Base-by-base conservation (phyloP, 1,140 invertebrate genomes). In the Stegodyphus dumicola region DNA sequence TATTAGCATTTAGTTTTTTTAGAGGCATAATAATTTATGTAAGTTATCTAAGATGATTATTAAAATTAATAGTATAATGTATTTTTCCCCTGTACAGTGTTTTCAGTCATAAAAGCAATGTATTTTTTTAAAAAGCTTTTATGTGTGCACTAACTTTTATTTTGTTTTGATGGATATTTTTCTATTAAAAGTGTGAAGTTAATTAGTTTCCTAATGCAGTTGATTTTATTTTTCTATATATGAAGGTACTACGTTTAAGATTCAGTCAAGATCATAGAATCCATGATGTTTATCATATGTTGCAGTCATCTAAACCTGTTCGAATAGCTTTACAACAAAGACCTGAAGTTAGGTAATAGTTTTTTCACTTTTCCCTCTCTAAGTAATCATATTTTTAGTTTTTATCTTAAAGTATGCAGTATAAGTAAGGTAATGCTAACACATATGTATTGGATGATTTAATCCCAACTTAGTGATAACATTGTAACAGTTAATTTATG, bases 301-400 rank as follows among this genome's bases (percentile, higher is more conserved):
- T 99, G 1, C 95, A 96, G 89, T 98, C 97, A 0, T 96, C 96
- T 0, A 94, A 94, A 85, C 97, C 97, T 0, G 95, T 97, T 3
- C 93, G 93, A 56, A 95, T 99, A 73, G 93, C 94, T 70, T 92
- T 99, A 15, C 93, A 93, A 1, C 97, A 99, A 90, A 92, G 95
- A 87, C 96, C 96, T 0, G 97, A 98, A 85, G 96, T 98, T 7
- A 96, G 90, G 90, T 91, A 88, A 81, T 60, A 60, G 60, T 11
- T 33, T 33, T 33, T 33, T 33, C 33, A 33, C 33, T 33, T 33
- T 33, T 74, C 13, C 2, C 48, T 3, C 73, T 10, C 5, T 78
- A 80, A 75, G 74, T 33, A 33, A 33, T 33, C 33, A 33, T 1
- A 33, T 33, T 33, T 33, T 33, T 33, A 33, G 33, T 33, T 33